These are phyloP conservation scores for Pleuronectes platessa DNA, from an alignment of 2,113 vertebrate species.

Conservation along the genomic window DNA sequence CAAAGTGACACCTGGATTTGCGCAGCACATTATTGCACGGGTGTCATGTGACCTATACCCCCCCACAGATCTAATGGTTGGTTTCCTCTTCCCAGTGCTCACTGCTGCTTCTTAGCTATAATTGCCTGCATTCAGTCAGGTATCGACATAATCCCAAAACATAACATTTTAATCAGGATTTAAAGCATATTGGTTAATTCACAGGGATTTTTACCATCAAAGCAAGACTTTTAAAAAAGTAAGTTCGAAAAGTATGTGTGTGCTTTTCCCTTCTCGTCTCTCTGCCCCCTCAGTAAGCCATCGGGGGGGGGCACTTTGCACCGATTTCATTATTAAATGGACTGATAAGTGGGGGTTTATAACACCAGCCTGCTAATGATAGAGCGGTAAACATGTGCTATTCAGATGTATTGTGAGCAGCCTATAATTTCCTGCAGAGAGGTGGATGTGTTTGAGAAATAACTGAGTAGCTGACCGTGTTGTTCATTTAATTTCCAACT, in stretches of 20 bases:
- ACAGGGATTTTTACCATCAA: background rate
- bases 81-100: conserved; percentile 11
- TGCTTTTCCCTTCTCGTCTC: background rate
- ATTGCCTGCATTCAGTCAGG: conserved; percentile 19
- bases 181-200: conserved; percentile 22
- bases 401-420: background rate
- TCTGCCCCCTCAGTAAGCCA: background rate
- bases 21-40: conserved; percentile 37
- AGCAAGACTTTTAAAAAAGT: background rate
- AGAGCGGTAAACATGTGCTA: background rate
- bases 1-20: conserved; percentile 55
- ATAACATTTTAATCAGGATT: conserved; percentile 13
- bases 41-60: conserved; percentile 43
- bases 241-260: background rate
- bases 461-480: background rate
- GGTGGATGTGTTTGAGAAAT: conserved; percentile 8
- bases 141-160: conserved; percentile 15
- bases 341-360: background rate
- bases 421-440: conserved; percentile 1
- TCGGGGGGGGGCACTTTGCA: background rate
- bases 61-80: conserved; percentile 24
- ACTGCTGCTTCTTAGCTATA: background rate
- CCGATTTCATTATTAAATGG: background rate
- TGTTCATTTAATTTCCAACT: conserved; percentile 18
- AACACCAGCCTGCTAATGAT: background rate